Conservation (phyloP, 2,113 vertebrate species). For the Monarcha castaneiventris region DNA sequence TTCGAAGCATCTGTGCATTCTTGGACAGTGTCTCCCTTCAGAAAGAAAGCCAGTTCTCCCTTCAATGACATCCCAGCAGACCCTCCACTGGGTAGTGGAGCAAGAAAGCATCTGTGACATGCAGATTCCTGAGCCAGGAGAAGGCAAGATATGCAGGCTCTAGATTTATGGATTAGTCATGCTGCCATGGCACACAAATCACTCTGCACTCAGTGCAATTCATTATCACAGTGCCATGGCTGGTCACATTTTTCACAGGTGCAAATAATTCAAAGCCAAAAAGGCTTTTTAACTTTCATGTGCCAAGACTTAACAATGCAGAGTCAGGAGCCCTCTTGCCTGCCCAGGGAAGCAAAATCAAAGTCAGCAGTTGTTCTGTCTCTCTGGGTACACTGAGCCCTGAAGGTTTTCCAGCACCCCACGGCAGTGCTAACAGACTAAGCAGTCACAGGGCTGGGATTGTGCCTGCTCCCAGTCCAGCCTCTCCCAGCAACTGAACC, state of each 20-base stretch:
- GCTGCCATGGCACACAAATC: conserved; percentile 29
- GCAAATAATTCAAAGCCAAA: background rate
- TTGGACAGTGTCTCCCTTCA: background rate
- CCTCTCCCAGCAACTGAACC: background rate
- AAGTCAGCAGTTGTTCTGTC: background rate
- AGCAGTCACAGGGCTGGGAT: background rate
- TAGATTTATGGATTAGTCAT: conserved; percentile 45
- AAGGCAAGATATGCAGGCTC: background rate
- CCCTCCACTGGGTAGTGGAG: background rate
- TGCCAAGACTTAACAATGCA: background rate
- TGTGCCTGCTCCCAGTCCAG: background rate
- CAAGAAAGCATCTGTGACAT: background rate
- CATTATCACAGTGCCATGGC: conserved; percentile 6
- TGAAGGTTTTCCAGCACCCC: background rate
- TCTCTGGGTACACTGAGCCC: background rate
- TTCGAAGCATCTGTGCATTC: background rate
- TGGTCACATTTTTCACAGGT: conserved; percentile 1
- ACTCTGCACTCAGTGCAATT: background rate
- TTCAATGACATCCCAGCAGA: background rate
- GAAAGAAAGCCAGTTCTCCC: background rate
- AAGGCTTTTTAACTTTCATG: background rate
- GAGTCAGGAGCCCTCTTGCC: background rate
- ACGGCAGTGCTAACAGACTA: background rate
- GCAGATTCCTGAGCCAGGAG: conserved; percentile 15
- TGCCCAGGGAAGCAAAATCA: background rate